phyloP scores from a whole-genome alignment of 2,888 invertebrate species.

The Melinopterus prodromus region DNA sequence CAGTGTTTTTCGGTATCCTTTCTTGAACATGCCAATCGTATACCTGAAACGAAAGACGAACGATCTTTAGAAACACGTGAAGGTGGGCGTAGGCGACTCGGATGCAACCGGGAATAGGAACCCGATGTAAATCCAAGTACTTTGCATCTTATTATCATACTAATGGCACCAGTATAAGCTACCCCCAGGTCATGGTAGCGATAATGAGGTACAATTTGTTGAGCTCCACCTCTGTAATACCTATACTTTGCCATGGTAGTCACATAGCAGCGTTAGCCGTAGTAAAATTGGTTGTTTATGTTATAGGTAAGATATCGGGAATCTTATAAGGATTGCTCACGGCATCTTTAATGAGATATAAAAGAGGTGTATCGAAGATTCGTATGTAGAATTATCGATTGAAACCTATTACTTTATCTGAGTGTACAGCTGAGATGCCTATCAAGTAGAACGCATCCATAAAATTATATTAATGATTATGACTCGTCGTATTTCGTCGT shows the following conservation, averaged over 20 bases:
- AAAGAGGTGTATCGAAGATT: not conserved
- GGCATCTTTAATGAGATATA: not conserved
- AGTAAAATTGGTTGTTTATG: not conserved
- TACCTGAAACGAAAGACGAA: constrained; percentile 66
- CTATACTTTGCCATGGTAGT: not conserved
- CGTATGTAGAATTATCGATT: not conserved
- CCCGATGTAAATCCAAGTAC: not conserved
- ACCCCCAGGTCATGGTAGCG: constrained; percentile 8
- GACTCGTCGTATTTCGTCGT: not conserved
- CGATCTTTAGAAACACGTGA: not conserved
- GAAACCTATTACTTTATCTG: not conserved
- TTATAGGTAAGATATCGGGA: not conserved
- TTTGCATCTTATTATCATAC: constrained; percentile 18
- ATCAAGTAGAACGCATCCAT: not conserved
- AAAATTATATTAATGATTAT: not conserved
- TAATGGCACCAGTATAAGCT: constrained; percentile 8
- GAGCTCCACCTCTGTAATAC: constrained; percentile 4
- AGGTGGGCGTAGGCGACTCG: constrained; percentile 7
- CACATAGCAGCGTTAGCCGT: not conserved
- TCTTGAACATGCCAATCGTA: constrained; percentile 78
- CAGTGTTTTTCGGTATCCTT: constrained; percentile 76
- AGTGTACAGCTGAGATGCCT: not conserved
- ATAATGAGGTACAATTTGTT: constrained; percentile 22
- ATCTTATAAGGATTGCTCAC: not conserved
- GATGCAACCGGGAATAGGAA: not conserved